Percentiles rank a stretch among this genome's conserved stretches.
Conservation (phyloP, 2,797 vertebrate genomes). For the Coilia nasus region DNA sequence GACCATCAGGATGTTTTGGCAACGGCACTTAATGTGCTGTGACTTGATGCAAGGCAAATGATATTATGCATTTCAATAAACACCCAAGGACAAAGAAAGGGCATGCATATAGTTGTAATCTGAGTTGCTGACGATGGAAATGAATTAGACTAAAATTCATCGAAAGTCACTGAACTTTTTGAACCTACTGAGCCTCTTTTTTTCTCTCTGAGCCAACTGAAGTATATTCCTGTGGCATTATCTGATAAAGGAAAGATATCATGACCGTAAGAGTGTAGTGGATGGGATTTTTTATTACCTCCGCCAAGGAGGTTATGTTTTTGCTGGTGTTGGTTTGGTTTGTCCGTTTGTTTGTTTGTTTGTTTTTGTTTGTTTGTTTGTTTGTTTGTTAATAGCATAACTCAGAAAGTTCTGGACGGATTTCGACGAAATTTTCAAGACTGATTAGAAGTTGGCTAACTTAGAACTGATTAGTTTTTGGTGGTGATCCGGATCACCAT, state of each 20-base stretch:
- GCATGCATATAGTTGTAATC: neutral
- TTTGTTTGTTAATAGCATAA: too few relatives aligned
- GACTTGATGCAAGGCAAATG: slow-evolving; percentile 47
- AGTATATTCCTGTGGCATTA: neutral
- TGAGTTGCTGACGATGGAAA: neutral
- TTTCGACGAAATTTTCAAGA: too few relatives aligned
- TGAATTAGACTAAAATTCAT: neutral
- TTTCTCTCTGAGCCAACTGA: neutral
- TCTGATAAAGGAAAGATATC: neutral
- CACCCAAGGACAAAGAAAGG: slow-evolving; percentile 55
- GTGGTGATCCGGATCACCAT: too few relatives aligned
- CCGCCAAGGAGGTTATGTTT: too few relatives aligned
- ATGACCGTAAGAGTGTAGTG: neutral
- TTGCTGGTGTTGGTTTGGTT: too few relatives aligned
- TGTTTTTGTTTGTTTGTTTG: too few relatives aligned
- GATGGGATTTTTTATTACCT: too few relatives aligned
- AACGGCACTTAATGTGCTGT: neutral
- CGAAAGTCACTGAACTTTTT: neutral
- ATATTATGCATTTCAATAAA: neutral
- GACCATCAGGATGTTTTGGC: slow-evolving; percentile 20
- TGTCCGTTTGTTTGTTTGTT: too few relatives aligned
- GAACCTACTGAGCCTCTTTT: neutral
- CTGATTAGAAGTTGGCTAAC: too few relatives aligned
- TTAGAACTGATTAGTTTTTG: too few relatives aligned
- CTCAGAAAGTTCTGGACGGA: too few relatives aligned